Evolutionary conservation across 37 sponge, comb jelly and placozoan species (phyloP).

Genomic region (Beroe forskalii): DNA sequence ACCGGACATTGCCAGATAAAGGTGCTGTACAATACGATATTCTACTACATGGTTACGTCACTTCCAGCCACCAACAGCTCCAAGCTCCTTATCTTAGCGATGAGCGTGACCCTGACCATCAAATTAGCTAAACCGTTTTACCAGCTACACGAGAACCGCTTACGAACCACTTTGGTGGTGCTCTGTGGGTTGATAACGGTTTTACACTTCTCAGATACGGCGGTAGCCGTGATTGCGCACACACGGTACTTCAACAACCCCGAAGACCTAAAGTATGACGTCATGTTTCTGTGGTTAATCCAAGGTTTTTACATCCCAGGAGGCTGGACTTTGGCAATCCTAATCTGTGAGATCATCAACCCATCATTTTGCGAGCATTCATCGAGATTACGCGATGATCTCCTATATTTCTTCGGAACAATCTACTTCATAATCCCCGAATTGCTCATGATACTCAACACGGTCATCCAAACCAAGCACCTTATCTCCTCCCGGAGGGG

Average conservation of each 20-base stretch:
- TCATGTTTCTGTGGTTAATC: neutral
- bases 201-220: neutral
- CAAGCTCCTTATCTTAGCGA: neutral
- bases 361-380: neutral
- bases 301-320: neutral
- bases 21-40: neutral
- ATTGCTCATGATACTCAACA: neutral
- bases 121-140: neutral
- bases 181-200: neutral
- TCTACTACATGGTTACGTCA: neutral
- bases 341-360: neutral
- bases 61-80: neutral
- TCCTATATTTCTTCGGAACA: neutral
- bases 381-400: neutral
- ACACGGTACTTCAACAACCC: neutral
- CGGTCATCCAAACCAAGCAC: neutral
- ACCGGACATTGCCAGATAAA: neutral
- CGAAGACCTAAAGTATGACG: neutral
- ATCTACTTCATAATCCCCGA: neutral
- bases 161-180: no score
- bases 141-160: neutral
- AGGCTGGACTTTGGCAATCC: neutral
- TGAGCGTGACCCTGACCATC: neutral
- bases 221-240: neutral
- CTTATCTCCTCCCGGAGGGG: neutral